phyloP scores from a whole-genome alignment of 2,888 invertebrate species.

The Pelosia muscerda region DNA sequence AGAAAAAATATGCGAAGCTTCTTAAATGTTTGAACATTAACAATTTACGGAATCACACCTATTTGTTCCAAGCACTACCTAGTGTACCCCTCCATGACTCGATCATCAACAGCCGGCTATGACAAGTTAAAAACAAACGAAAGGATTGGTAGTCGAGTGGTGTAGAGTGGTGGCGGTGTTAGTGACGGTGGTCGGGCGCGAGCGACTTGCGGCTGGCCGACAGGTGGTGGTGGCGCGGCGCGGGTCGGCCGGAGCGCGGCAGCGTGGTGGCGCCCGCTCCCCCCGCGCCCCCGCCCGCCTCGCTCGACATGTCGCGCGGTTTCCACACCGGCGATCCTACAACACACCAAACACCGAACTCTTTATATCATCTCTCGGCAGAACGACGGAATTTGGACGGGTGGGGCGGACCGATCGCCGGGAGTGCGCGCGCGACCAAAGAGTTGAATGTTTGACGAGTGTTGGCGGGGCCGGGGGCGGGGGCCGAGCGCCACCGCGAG shows the following conservation, averaged over 20 bases:
- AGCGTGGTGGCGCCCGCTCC: slow-evolving; percentile 76
- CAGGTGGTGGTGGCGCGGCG: slow-evolving; percentile 78
- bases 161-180: slow-evolving; percentile 29
- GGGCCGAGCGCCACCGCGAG: slow-evolving; percentile 42
- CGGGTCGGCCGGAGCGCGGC: slow-evolving; percentile 82
- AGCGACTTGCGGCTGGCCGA: slow-evolving; percentile 86
- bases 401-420: slow-evolving; percentile 69
- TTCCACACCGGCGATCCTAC: slow-evolving; percentile 99
- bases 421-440: slow-evolving; percentile 76
- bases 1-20: neutral
- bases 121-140: slow-evolving; percentile 8
- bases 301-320: slow-evolving; percentile 94
- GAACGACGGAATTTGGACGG: slow-evolving; percentile 69
- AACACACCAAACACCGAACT: slow-evolving; percentile 89
- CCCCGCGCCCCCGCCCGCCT: slow-evolving; percentile 71
- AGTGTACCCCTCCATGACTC: slow-evolving; percentile 1
- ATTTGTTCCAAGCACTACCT: neutral
- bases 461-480: slow-evolving; percentile 63
- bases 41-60: neutral
- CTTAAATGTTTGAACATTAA: neutral
- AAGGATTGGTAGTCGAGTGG: slow-evolving; percentile 18
- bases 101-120: slow-evolving; percentile 7
- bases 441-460: slow-evolving; percentile 88
- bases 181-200: slow-evolving; percentile 72
- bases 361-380: slow-evolving; percentile 72